These are phyloP conservation scores for Bombus cullumanus DNA, from an alignment of 1,140 invertebrate species.

Conservation along the genomic window DNA sequence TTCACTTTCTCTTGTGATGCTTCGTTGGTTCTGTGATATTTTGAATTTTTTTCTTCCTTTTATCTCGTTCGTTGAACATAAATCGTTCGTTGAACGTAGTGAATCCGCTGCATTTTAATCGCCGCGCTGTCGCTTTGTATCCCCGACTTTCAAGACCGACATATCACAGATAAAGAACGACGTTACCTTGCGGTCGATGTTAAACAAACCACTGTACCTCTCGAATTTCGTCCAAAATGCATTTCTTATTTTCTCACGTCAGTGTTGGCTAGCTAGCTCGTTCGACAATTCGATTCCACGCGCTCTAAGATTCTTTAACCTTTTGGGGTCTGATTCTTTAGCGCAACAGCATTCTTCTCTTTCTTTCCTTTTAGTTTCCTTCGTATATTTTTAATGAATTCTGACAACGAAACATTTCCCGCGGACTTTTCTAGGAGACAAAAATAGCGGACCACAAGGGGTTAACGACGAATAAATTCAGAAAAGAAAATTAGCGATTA, in stretches of 20 bases:
- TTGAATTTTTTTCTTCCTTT: background rate
- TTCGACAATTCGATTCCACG: background rate
- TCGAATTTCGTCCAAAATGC: conserved; percentile 16
- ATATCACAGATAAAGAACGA: background rate
- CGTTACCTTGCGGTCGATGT: background rate
- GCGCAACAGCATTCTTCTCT: background rate
- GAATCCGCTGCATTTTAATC: too few species aligned
- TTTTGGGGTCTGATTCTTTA: background rate
- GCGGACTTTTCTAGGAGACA: background rate
- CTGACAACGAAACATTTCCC: background rate
- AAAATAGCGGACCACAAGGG: conserved; percentile 3
- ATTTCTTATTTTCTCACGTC: conserved; percentile 13
- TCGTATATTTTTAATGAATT: background rate
- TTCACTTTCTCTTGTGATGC: background rate
- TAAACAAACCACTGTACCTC: background rate
- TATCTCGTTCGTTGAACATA: background rate
- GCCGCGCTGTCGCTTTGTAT: too few species aligned
- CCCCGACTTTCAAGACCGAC: background rate
- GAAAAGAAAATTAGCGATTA: conserved; percentile 10
- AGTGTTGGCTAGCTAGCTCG: background rate
- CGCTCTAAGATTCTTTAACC: background rate
- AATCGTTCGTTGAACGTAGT: too few species aligned
- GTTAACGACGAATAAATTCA: conserved; percentile 9
- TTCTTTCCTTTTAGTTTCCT: background rate
- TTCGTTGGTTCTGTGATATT: background rate